Evolutionary conservation across 2,888 invertebrate genomes (phyloP).

Genomic region (Lasiommata megera): DNA sequence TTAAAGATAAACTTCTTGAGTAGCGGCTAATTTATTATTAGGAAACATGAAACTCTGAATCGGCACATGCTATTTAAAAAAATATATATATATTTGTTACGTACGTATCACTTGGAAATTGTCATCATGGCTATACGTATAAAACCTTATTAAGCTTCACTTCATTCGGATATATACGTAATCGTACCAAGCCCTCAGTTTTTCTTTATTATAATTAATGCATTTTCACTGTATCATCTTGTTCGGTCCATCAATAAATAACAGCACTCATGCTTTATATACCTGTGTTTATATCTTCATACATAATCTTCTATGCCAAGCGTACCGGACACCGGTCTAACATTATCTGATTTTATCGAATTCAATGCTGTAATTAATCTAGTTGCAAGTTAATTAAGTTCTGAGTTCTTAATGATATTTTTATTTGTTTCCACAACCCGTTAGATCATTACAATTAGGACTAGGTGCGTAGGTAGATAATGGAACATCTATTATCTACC

Average conservation of each 20-base stretch:
- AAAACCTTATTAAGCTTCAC: no score
- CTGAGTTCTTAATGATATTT: constrained; percentile 7
- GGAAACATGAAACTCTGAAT: no score
- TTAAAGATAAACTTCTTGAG: no score
- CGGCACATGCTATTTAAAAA: no score
- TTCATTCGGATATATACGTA: background rate
- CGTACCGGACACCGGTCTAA: background rate
- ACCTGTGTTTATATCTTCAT: background rate
- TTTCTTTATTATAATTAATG: constrained; percentile 1
- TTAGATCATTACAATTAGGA: background rate
- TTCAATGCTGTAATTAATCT: constrained; percentile 17
- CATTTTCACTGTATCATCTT: constrained; percentile 5
- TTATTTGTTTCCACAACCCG: background rate
- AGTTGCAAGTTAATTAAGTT: constrained; percentile 14
- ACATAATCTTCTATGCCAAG: constrained; percentile 11
- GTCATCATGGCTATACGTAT: no score
- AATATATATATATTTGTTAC: no score
- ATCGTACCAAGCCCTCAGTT: background rate
- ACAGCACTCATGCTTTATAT: background rate
- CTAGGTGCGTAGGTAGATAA: background rate
- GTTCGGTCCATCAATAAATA: constrained; percentile 15
- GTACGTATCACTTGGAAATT: no score
- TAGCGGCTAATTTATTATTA: no score
- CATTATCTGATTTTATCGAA: constrained; percentile 17
- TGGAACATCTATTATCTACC: background rate